These are phyloP conservation scores for Coryphaenoides rupestris DNA, from an alignment of 2,113 vertebrate species.

Conservation along the genomic window DNA sequence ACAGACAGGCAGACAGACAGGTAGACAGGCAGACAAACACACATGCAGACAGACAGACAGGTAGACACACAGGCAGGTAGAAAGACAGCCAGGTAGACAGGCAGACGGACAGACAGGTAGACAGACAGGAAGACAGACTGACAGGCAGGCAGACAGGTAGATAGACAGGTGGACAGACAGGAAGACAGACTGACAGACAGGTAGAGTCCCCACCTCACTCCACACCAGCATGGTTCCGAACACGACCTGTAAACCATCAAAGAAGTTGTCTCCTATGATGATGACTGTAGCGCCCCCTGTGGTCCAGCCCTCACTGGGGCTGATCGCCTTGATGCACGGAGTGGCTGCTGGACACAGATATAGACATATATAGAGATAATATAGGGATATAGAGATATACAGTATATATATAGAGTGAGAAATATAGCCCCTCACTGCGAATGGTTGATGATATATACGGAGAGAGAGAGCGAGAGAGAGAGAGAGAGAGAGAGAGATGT, in stretches of 20 bases:
- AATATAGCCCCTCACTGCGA: no score
- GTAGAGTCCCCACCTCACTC: conserved; percentile 52
- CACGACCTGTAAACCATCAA: conserved; percentile 60
- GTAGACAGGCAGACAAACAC: conserved; percentile 2
- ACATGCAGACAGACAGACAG: conserved; percentile 6
- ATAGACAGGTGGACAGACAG: neutral
- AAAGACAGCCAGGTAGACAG: neutral
- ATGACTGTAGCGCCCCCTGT: conserved; percentile 62
- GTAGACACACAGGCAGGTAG: no score
- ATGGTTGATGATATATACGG: no score
- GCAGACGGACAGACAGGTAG: conserved; percentile 31
- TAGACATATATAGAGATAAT: conserved; percentile 24
- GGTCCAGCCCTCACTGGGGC: conserved; percentile 63
- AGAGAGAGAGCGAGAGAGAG: no score
- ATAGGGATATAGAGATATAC: no score
- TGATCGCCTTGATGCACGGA: conserved; percentile 67
- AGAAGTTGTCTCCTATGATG: conserved; percentile 65
- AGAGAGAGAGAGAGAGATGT: neutral
- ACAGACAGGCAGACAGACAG: conserved; percentile 3
- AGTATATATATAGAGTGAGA: neutral
- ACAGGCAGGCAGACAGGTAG: conserved; percentile 3
- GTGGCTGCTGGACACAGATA: conserved; percentile 54
- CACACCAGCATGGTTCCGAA: conserved; percentile 65
- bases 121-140: conserved; percentile 3
- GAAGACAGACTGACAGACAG: neutral